These are phyloP conservation scores for Phaedon cochleariae DNA, from an alignment of 2,888 invertebrate species.

Conservation along the genomic window DNA sequence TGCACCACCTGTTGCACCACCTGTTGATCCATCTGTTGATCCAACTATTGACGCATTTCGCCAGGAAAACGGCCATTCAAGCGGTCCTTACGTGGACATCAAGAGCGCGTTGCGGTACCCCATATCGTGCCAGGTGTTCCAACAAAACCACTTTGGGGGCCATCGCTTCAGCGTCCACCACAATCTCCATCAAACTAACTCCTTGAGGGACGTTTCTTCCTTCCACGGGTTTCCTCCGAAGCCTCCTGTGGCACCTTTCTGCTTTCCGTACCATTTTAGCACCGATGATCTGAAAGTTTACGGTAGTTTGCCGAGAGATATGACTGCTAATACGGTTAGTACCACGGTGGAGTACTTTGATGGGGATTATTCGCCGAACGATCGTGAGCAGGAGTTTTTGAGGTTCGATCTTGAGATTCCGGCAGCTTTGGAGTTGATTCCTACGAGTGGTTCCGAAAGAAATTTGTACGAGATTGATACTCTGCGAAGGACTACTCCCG, in stretches of 20 bases:
- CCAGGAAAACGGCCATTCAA: too few species aligned
- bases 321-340: conserved; percentile 72
- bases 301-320: conserved; percentile 63
- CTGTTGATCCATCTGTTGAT: too few species aligned
- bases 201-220: conserved; percentile 68
- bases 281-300: conserved; percentile 41
- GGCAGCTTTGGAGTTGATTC: too few species aligned
- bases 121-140: conserved; percentile 52
- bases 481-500: conserved; percentile 69
- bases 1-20: conserved; percentile 31
- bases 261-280: conserved; percentile 63
- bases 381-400: conserved; percentile 73
- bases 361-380: conserved; percentile 68
- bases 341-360: conserved; percentile 68
- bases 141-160: too few species aligned
- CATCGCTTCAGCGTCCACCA: too few species aligned
- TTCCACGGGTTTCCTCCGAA: too few species aligned
- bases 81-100: conserved; percentile 61
- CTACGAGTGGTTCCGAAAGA: conserved; percentile 55
- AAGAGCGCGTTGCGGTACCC: conserved; percentile 59
- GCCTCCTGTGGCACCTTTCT: conserved; percentile 71
- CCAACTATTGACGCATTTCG: too few species aligned
- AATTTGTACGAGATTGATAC: conserved; percentile 64
- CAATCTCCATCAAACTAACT: conserved; percentile 64
- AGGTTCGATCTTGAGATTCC: conserved; percentile 74